phyloP scores from a whole-genome alignment of 2,113 vertebrate species.

The Menidia beryllina region DNA sequence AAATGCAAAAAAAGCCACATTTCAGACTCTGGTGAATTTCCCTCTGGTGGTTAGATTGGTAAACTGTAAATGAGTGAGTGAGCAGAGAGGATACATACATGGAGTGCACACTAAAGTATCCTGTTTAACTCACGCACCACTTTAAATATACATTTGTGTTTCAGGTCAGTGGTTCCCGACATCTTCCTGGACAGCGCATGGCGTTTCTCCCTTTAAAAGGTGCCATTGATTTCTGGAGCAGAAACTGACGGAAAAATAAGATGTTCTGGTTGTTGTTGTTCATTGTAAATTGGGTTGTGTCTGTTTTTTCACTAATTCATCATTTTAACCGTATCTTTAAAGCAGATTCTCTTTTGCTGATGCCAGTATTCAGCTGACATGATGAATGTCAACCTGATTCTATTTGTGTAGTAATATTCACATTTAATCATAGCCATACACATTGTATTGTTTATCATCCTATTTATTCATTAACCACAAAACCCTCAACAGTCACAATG shows the following conservation, averaged over 20 bases:
- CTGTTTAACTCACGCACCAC: conserved; percentile 4
- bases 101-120: not conserved
- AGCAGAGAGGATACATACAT: conserved; percentile 28
- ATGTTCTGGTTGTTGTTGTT: not conserved
- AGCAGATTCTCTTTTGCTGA: too few relatives aligned
- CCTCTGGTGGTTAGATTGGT: conserved; percentile 18
- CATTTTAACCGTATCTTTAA: too few relatives aligned
- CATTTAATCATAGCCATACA: too few relatives aligned
- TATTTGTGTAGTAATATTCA: too few relatives aligned
- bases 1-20: conserved; percentile 48
- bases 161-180: not conserved
- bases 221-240: not conserved
- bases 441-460: too few relatives aligned
- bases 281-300: not conserved
- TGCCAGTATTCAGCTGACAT: too few relatives aligned
- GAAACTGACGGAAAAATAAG: too few relatives aligned
- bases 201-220: not conserved
- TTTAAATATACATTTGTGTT: conserved; percentile 14
- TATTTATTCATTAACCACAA: too few relatives aligned
- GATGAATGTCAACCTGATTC: too few relatives aligned
- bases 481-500: too few relatives aligned
- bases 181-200: not conserved
- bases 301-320: too few relatives aligned
- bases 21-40: conserved; percentile 36
- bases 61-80: conserved; percentile 30